Evolutionary conservation across 2,113 vertebrate species (phyloP), one percentile per base, ranked within the genome.

Genomic region (Phoxinus phoxinus): DNA sequence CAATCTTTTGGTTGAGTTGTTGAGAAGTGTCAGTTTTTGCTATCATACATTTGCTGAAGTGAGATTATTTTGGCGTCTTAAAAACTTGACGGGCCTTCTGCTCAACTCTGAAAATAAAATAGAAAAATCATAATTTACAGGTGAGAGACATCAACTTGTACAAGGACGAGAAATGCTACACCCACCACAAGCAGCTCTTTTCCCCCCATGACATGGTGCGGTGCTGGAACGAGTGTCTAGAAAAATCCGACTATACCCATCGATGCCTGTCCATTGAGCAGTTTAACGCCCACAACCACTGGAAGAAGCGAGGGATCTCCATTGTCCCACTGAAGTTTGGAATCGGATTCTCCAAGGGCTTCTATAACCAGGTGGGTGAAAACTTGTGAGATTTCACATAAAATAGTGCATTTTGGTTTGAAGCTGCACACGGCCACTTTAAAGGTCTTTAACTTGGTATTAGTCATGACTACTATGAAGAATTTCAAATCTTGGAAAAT

Each of bases 101-200:
- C 13, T 21, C 1, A 2, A 21, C 32, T 71, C 30, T 37, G 19
- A 23, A 69, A 19, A 74, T 3, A 74, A 25, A 19, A 13, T 0
- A 15, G 13, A 15, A 48, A 23, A 75, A 30, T 4, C 53, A n/a
- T 21, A 19, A 41, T 84, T 23, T 30, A 1, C 87, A 96, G 94
- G 89, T 96, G 65, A 92, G 93, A 59, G 91, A 95, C 90, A 91
- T 92, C 83, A 96, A 96, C 86, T 93, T 95, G 93, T 95, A 95
- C 92, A 93, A 83, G 88, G 89, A 89, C 81, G 89, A 91, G 17
- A 61, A 91, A 69, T 90, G 89, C 27, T 77, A 88, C 87, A 94
- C 91, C 1, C 90, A 93, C 89, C 95, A 93, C 88, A 93, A 94
- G 73, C 93, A 96, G 89, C 88, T 92, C 0, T 92, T 95, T 88